Evolutionary conservation across 2,113 vertebrate species (phyloP).

Genomic region (Serilophus lunatus): DNA sequence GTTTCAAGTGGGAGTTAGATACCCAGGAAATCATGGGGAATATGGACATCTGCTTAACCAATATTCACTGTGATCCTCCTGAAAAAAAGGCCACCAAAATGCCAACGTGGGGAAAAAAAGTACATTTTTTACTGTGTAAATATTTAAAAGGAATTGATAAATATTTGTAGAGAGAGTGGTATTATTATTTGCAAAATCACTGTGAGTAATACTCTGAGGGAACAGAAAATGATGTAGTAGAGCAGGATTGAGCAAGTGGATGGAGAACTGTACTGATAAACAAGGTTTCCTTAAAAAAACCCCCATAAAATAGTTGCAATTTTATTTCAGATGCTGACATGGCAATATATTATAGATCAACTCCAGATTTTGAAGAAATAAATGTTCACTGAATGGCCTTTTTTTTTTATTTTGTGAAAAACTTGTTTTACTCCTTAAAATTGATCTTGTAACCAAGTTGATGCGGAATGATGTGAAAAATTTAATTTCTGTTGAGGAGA

Average conservation of each 20-base stretch:
- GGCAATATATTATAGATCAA: neutral
- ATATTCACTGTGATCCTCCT: neutral
- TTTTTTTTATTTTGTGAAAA: neutral
- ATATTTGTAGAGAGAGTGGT: neutral
- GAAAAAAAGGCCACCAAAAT: neutral
- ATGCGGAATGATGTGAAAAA: neutral
- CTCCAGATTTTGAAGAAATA: neutral
- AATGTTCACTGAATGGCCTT: neutral
- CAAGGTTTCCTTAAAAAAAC: neutral
- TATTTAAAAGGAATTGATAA: neutral
- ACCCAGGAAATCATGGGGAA: neutral
- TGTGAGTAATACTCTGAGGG: neutral
- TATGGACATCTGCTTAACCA: neutral
- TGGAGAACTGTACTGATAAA: neutral
- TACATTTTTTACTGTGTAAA: neutral
- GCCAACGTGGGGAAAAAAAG: neutral
- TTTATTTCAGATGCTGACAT: neutral
- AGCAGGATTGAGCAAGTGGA: neutral
- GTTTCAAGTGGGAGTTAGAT: neutral
- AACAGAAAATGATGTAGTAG: neutral
- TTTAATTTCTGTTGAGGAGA: neutral
- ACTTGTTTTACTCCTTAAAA: neutral
- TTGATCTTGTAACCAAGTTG: neutral
- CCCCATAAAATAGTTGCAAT: neutral
- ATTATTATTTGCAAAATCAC: neutral